Evolutionary conservation across 2,888 invertebrate species (phyloP).

Genomic region (Auanema freiburgensis): DNA sequence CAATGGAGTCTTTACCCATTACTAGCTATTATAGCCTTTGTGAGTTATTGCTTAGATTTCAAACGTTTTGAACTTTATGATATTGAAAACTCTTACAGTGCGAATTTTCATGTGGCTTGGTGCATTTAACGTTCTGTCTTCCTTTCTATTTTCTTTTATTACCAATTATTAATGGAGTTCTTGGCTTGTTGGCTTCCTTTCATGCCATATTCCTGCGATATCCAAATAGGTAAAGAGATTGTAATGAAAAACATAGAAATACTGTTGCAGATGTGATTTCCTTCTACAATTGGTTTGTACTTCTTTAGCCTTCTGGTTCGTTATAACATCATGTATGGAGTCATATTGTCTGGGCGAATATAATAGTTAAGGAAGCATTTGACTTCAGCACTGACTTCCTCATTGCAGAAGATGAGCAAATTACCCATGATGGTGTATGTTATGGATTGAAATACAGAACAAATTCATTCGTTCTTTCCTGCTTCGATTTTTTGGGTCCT

Average conservation of each 20-base stretch:
- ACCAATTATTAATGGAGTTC: constrained; percentile 48
- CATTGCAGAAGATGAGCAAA: constrained; percentile 30
- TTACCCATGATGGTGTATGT: constrained; percentile 42
- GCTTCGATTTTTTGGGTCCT: constrained; percentile 34
- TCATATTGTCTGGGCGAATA: constrained; percentile 45
- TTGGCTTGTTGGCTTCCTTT: constrained; percentile 51
- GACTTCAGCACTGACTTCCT: constrained; percentile 3
- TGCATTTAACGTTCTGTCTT: constrained; percentile 55
- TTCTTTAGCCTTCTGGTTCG: constrained; percentile 35
- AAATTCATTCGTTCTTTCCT: constrained; percentile 30
- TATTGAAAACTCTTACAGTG: constrained; percentile 11
- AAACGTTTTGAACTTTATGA: constrained; percentile 1
- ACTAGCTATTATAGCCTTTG: constrained; percentile 53
- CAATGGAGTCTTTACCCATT: constrained; percentile 57
- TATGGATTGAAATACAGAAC: constrained; percentile 45
- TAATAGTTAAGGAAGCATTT: constrained; percentile 18
- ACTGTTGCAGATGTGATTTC: constrained; percentile 44
- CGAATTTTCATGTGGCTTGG: constrained; percentile 49
- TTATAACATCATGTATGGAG: constrained; percentile 42
- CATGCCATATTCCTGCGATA: constrained; percentile 54
- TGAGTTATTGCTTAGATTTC: constrained; percentile 27
- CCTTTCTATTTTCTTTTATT: constrained; percentile 53
- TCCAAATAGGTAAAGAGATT: constrained; percentile 40
- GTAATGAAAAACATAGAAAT: not conserved
- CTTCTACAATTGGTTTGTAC: constrained; percentile 40